Evolutionary conservation across 2,797 vertebrate species (phyloP).

Genomic region (Megaceryle alcyon): DNA sequence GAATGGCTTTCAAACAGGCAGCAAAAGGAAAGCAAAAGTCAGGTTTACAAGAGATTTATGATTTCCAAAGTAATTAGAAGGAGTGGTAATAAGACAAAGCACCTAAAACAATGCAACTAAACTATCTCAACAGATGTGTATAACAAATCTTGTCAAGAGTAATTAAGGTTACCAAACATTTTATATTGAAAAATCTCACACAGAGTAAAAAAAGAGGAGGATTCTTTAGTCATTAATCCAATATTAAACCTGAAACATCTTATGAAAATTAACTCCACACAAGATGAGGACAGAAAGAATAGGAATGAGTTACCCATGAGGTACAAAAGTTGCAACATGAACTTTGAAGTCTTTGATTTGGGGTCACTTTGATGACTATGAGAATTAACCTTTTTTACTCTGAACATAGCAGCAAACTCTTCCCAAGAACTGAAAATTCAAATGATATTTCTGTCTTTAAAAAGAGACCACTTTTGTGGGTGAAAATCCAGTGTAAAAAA

Average conservation of each 20-base stretch:
- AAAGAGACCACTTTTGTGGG: background rate
- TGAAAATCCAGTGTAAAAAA: background rate
- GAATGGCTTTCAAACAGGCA: background rate
- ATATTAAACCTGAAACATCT: background rate
- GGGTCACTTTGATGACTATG: background rate
- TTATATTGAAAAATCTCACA: background rate
- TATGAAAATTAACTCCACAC: background rate
- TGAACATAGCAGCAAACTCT: background rate
- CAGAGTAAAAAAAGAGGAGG: background rate
- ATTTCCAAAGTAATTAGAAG: slow-evolving; percentile 5
- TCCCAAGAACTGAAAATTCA: background rate
- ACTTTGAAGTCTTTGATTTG: background rate
- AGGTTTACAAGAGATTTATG: background rate
- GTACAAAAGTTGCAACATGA: background rate
- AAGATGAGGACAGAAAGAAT: background rate
- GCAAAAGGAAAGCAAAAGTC: background rate
- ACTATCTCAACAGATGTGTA: background rate
- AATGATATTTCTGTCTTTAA: background rate
- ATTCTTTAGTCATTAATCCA: background rate
- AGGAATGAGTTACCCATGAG: background rate
- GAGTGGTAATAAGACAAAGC: background rate
- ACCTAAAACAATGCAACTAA: background rate
- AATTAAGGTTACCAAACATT: background rate
- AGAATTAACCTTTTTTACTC: background rate
- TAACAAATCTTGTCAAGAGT: background rate